Evolutionary conservation across 2,888 invertebrate species (phyloP), one percentile per base, ranked within the genome.

Genomic region (Folsomia manolachei): DNA sequence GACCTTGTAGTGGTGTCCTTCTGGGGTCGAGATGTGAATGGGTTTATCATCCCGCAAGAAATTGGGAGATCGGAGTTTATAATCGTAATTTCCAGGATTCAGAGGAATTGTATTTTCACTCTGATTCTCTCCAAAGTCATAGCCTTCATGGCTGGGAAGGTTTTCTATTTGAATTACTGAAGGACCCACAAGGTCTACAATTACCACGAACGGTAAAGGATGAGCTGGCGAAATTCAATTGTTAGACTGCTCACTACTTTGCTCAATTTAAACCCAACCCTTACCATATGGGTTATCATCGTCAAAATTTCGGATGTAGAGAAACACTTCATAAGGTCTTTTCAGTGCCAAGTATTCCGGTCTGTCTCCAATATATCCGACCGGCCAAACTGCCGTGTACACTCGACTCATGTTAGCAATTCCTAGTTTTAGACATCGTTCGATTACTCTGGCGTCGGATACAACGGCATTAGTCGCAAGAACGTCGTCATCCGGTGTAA

Each of bases 1-100:
- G 0, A 79, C 71, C 1, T 14, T 39, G 56, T 75, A 78, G 27
- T 74, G 75, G 11, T 77, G 69, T 9, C 76, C 78, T 14, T 69
- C 65, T 0, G 77, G 77, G 11, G 71, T 72, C 1, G 27, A 27
- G 1, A 76, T 52, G 19, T 72, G 61, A 0, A 78, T n/a, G 2
- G 79, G 79, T 25, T 73, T 75, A 14, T 39, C 39, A 39, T 39
- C 39, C 39, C 39, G 39, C 39, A 39, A 39, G 39, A 39, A 39
- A 39, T 39, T 39, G 39, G 39, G 39, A 14, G 39, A 14, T 39
- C 39, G 39, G 14, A 39, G 14, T 1, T 78, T 51, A 27, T 27
- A 51, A 51, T 71, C 71, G 53, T 65, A 74, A 52, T 71, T 74
- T 18, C 39, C 68, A n/a, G 19, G 4, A 0, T 1, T 24, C 2